These are phyloP conservation scores for Argyra leucocephala DNA, from an alignment of 2,888 invertebrate genomes.

Conservation along the genomic window DNA sequence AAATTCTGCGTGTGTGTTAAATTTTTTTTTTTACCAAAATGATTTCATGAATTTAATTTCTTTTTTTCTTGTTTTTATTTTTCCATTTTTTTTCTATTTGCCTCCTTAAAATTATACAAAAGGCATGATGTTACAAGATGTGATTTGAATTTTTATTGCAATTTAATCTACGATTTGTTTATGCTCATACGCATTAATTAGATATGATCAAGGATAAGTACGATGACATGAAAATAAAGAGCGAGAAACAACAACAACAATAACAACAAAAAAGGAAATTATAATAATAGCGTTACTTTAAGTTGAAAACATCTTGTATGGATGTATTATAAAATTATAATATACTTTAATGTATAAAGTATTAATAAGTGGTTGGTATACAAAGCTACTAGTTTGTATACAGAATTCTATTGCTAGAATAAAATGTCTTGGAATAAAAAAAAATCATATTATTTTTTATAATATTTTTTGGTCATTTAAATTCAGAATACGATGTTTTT, in stretches of 20 bases:
- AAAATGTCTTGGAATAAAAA: too few species aligned
- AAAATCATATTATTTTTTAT: too few species aligned
- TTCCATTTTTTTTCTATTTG: background rate
- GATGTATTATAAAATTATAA: too few species aligned
- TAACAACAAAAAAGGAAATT: background rate
- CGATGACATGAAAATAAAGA: background rate
- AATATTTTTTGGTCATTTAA: slow-evolving; percentile 2
- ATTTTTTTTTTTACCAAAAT: too few species aligned
- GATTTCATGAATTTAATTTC: too few species aligned
- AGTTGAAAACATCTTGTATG: background rate
- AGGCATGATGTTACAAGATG: background rate
- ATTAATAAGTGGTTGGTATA: too few species aligned
- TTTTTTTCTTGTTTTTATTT: background rate
- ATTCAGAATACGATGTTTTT: background rate
- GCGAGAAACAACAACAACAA: background rate
- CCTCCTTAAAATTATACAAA: background rate
- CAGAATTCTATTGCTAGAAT: too few species aligned
- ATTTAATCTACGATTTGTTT: slow-evolving; percentile 3
- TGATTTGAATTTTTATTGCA: slow-evolving; percentile 4
- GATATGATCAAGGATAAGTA: background rate
- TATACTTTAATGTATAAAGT: too few species aligned
- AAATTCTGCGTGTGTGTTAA: too few species aligned
- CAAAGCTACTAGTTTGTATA: too few species aligned
- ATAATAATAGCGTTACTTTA: background rate
- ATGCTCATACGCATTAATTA: slow-evolving; percentile 3